Percentiles rank a stretch among this genome's conserved stretches.
Conservation (phyloP, 1,140 invertebrate genomes). For the Lepidurus couesii region DNA sequence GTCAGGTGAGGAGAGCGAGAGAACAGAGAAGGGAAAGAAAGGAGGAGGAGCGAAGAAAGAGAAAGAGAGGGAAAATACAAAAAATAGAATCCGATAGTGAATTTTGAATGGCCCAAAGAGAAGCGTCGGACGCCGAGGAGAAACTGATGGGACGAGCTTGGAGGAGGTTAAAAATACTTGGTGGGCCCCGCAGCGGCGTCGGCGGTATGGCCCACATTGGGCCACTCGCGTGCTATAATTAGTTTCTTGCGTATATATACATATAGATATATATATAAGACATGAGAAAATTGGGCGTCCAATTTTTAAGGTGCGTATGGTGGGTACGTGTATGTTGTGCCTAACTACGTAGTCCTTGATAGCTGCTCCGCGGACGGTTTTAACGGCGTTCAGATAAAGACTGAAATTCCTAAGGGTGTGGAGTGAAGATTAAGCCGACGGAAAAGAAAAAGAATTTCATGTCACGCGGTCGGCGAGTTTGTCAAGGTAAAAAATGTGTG, state of each 20-base stretch:
- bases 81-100: neutral
- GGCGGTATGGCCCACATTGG: neutral
- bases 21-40: neutral
- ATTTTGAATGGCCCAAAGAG: slow-evolving; percentile 9
- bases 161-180: slow-evolving; percentile 5
- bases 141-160: slow-evolving; percentile 1
- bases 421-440: neutral
- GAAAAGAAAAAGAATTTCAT: slow-evolving; percentile 3
- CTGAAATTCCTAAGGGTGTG: neutral
- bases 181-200: slow-evolving; percentile 6
- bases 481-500: neutral
- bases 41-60: neutral
- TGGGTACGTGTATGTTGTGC: neutral
- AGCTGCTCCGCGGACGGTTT: too few species aligned
- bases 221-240: slow-evolving; percentile 2
- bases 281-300: neutral
- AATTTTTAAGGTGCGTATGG: neutral
- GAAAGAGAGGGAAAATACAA: neutral
- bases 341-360: neutral
- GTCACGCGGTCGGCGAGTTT: neutral
- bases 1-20: neutral
- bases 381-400: too few species aligned
- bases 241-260: neutral
- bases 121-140: neutral
- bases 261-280: too few species aligned